Base-by-base conservation (phyloP, 2,888 invertebrate species). In the Coremacera marginata region DNA sequence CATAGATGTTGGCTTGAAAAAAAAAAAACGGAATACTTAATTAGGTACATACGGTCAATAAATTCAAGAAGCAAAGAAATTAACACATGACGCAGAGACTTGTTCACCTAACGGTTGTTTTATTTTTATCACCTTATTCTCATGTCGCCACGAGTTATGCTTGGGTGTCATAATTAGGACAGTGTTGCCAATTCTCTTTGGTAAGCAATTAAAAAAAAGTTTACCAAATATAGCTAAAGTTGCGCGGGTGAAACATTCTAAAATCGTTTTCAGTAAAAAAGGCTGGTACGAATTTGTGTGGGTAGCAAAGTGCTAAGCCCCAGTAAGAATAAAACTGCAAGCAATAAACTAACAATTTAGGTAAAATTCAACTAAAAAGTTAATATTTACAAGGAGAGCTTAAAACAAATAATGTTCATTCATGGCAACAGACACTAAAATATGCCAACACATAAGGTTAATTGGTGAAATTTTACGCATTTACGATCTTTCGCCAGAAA, bases 161-260 rank as follows among this genome's bases (percentile, higher is more conserved):
- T 22, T 27, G 25, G 37, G 37, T 44, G 67, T 67, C 44, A 44
- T 34, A 37, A 67, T 67, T 67, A 67, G 67, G 67, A 67, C 67
- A 67, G 65, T 34, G 37, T 44, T 67, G 67, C 67, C 67, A 67
- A 37, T 67, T 67, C 8, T n/a, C 4, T 14, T 2, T 44, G 14
- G 44, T 11, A 44, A 14, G 3, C 44, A 44, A 11, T 44, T n/a
- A n/a, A n/a, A 11, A 44, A 44, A 44, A 44, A 7, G 37, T n/a
- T 44, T 34, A 25, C 57, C 57, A 60, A 60, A 25, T 11, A 60
- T 60, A 19, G 57, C 22, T 22, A 4, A 27, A 3, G 57, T 22
- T 60, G 57, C 27, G 57, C 5, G 57, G 57, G 57, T 25, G 57
- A 60, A 44, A 44, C 44, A 11, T 44, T 44, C 44, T 44, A 14